Evolutionary conservation across 2,113 vertebrate species (phyloP), one percentile per base, ranked within the genome.

Genomic region (Zingel zingel): DNA sequence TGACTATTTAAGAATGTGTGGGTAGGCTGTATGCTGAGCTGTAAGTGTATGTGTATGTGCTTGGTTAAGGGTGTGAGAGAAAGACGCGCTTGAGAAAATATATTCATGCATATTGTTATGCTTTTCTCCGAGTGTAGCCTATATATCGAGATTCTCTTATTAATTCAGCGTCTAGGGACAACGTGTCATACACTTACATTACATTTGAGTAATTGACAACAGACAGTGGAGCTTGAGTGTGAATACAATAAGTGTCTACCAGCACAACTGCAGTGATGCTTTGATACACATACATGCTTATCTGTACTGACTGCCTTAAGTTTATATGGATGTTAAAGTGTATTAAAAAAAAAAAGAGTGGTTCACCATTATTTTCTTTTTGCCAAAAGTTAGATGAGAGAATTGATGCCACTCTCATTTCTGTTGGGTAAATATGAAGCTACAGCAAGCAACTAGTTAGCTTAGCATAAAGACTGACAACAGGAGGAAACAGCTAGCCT

Each of bases 1-100:
- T 73, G 81, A 82, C 84, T 90, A 82, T 64, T 84, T 65, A 71
- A 83, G 87, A 88, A 87, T 80, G 68, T 81, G 82, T 56, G 63
- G 51, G 86, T 48, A 67, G 77, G 10, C 64, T 77, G 58, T 33
- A 19, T 63, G 74, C 70, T 84, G 70, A 54, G 74, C 70, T 84
- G 66, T 58, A 69, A 76, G 65, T 84, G 70, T 74, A 67, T 63
- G 30, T 39, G 36, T 39, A 39, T 43, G 59, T 23, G 77, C 64
- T 64, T 74, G 53, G 65, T 81, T 83, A 75, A 63, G 50, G 56
- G 72, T 82, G 75, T 66, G 45, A 75, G 81, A 62, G 64, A 57
- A 59, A 84, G 71, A 61, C 13, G 30, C 4, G 6, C 53, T 66
- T 54, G 68, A 74, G 69, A 76, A 81, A 86, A 77, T 71, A 45